Base-by-base conservation (phyloP, 2,888 invertebrate species). In the Lasioglossum vierecki region DNA sequence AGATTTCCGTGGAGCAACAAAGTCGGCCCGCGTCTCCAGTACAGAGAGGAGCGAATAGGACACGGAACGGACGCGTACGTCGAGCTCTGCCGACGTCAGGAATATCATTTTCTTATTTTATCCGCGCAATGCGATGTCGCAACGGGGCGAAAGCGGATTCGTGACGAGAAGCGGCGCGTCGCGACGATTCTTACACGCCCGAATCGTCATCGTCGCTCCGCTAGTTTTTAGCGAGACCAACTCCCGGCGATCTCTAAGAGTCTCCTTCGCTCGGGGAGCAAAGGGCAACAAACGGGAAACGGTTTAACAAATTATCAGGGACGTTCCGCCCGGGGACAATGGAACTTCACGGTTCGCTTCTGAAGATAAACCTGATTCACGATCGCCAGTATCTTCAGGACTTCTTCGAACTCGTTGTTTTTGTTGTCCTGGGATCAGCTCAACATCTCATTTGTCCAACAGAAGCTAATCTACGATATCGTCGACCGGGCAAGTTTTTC, bases 51-150 rank as follows among this genome's bases (percentile, higher is more conserved):
- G 9, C 60, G 68, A 66, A 41, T 70, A 66, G 72, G 44, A 76
- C 68, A 70, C 68, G 46, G 15, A 57, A 41, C 35, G 22, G 30
- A 11, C 53, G 39, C 76, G 39, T 44, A 15, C 5, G 39, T 71
- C 18, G 11, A 74, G 30, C 63, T 49, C 9, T 41, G 18, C 41
- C 82, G 80, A 89, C 80, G 63, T 84, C 76, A 79, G 22, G 35
- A 66, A 66, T 68, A 77, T 35, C 35, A 60, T 68, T 77, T 68
- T 77, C 76, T 77, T 77, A 70, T 77, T 77, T 77, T 70, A 72
- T n/a, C 26, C 26, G 44, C 15, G 26, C 39, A 9, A 15, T 8
- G 13, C 53, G 30, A 8, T 60, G 44, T 49, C 26, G 39, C 30
- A 57, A 73, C 26, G 44, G 39, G 22, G 72, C 46, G 49, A n/a